Percentiles rank a stretch among this genome's conserved stretches.
Conservation (phyloP, 2,888 invertebrate species). For the Melinopterus prodromus region DNA sequence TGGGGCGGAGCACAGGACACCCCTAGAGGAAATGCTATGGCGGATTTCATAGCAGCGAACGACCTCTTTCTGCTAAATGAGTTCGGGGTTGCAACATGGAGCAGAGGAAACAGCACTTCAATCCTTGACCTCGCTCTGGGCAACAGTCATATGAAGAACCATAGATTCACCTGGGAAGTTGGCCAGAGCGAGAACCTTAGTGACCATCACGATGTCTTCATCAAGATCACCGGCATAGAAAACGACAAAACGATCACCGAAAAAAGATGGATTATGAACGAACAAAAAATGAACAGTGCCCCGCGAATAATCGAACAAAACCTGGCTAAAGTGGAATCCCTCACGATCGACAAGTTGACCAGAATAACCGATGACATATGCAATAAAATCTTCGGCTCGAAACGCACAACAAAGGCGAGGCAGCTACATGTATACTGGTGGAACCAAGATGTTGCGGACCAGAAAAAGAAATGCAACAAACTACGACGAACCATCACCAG, state of each 20-base stretch:
- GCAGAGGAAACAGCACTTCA: constrained; percentile 12
- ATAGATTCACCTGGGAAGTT: not conserved
- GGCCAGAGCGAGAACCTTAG: not conserved
- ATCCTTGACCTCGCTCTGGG: constrained; percentile 25
- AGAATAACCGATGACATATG: not conserved
- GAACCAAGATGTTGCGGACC: not conserved
- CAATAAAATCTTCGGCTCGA: not conserved
- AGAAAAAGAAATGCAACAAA: not conserved
- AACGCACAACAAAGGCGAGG: not conserved
- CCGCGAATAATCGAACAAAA: not conserved
- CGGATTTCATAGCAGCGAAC: constrained; percentile 7
- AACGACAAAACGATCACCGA: not conserved
- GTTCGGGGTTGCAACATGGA: not conserved
- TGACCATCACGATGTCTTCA: not conserved
- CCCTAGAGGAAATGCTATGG: constrained; percentile 18
- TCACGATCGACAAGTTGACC: not conserved
- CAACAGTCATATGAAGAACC: not conserved
- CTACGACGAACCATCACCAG: not conserved
- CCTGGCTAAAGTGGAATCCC: not conserved
- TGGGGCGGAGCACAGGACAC: constrained; percentile 27
- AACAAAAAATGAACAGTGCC: not conserved
- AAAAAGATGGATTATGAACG: not conserved
- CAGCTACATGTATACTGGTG: not conserved
- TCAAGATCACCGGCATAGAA: not conserved
- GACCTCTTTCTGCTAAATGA: not conserved